Evolutionary conservation across 2,113 vertebrate genomes (phyloP), one percentile per base, ranked within the genome.

Genomic region (Austrofundulus limnaeus): DNA sequence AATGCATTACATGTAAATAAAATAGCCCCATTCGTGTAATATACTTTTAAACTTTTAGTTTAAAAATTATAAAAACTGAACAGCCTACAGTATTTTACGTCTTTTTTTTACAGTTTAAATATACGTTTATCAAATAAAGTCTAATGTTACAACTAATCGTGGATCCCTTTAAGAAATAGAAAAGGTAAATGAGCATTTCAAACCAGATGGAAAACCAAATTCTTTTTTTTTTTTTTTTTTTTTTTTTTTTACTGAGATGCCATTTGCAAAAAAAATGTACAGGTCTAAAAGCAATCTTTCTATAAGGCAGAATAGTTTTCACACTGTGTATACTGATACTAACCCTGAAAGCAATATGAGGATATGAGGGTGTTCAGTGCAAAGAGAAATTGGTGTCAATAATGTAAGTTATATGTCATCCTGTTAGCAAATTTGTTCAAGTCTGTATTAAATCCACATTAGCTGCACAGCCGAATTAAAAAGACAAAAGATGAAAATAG

Each of bases 401-500:
- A 48, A 23, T 7, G 24, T 15, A 12, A 48, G 5, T 9, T 34
- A 9, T 34, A 49, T 51, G 37, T 41, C 38, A 38, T 31, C 20
- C 15, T 49, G 21, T 28, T 34, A 16, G 52, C 46, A 37, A 51
- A 25, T 52, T 24, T 59, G 31, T 43, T 47, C 28, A 47, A 48
- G 47, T 47, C 62, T 61, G 34, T 55, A 43, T 54, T 53, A 66
- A 52, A 41, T 20, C 17, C 11, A 46, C 48, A 71, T 63, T 59
- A 70, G n/a, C 14, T 60, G 45, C 28, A 62, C 16, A 64, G 42
- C 51, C 21, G 21, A 57, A 25, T 41, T 9, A 59, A 54, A 57
- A 17, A 57, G 56, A 67, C 19, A 16, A 70, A 47, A 63, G 41
- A 66, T 49, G 12, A 21, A 10, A 31, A 53, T 17, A 61, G 51